A percentile compares a stretch with the other conserved stretches of the same genome.
Evolutionary conservation across 2,888 invertebrate genomes (phyloP).

Genomic region (Macrosiphum euphorbiae): DNA sequence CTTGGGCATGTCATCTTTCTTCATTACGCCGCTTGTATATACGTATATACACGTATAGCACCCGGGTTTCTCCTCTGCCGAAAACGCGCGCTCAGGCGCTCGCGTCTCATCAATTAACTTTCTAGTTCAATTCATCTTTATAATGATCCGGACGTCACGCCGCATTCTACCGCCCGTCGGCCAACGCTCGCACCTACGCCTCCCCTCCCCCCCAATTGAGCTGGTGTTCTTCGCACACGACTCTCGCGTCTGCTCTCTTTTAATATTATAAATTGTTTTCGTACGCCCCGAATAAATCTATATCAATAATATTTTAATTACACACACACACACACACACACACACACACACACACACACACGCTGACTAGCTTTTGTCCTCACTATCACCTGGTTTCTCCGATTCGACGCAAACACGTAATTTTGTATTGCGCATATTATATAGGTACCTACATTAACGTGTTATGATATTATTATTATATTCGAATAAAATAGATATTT

Average conservation of each 20-base stretch:
- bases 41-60: background rate
- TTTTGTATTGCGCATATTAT: background rate
- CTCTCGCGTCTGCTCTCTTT: conserved; percentile 46
- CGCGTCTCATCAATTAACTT: conserved; percentile 64
- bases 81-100: conserved; percentile 39
- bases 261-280: conserved; percentile 55
- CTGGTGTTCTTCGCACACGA: conserved; percentile 13
- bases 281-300: background rate
- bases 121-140: conserved; percentile 65
- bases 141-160: conserved; percentile 62
- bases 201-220: background rate
- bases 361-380: background rate
- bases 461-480: background rate
- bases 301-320: conserved; percentile 9
- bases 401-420: background rate
- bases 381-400: background rate
- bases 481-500: background rate
- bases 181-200: background rate
- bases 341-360: background rate
- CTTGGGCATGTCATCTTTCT: conserved; percentile 62
- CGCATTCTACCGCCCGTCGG: background rate
- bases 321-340: background rate
- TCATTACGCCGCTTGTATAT: conserved; percentile 37
- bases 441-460: background rate
- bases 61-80: conserved; percentile 24